Conservation (phyloP, 2,888 invertebrate species). For the Rotaria magnacalcarata region DNA sequence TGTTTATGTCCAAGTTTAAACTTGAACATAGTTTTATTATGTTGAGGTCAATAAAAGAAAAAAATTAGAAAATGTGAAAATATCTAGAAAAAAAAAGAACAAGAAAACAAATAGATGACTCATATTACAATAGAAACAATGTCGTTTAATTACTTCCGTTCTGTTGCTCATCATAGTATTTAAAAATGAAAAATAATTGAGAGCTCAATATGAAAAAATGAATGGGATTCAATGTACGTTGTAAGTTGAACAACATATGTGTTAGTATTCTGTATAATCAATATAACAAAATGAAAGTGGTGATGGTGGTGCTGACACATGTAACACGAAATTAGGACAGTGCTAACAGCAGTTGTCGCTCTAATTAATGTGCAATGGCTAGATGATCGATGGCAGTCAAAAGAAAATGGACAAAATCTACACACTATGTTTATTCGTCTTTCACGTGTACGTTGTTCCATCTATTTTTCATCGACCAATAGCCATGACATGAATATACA, state of each 20-base stretch:
- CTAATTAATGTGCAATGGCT: not conserved
- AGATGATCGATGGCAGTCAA: not conserved
- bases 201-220: not conserved
- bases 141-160: not conserved
- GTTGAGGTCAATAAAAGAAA: not conserved
- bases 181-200: not conserved
- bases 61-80: not conserved
- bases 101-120: not conserved
- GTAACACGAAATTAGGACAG: not conserved
- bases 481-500: constrained; percentile 19
- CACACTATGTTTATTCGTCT: not conserved
- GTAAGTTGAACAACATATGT: constrained; percentile 8
- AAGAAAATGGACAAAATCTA: not conserved
- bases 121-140: not conserved
- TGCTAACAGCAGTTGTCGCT: not conserved
- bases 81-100: not conserved
- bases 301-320: not conserved
- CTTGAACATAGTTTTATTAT: not conserved
- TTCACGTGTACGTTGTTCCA: constrained; percentile 8
- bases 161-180: not conserved
- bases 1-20: constrained; percentile 30
- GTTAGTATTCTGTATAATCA: not conserved
- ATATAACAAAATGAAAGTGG: not conserved
- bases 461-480: not conserved
- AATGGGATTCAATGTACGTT: not conserved